Conservation (phyloP, 1,140 invertebrate genomes). For the Procambarus virginalis region DNA sequence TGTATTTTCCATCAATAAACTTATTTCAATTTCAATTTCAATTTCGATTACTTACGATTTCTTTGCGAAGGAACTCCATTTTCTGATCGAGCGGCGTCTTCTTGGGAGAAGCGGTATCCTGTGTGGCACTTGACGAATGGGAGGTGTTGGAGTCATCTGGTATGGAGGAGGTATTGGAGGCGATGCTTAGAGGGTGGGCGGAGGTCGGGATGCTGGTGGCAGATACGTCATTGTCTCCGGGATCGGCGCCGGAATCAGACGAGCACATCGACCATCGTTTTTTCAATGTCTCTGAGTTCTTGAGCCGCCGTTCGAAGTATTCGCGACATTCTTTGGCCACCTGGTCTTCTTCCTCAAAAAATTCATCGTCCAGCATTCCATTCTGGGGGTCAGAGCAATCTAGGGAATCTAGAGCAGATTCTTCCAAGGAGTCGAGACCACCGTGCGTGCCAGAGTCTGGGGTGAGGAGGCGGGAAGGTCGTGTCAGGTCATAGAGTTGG, state of each 20-base stretch:
- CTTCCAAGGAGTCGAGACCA: conserved; percentile 33
- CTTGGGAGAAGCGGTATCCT: neutral
- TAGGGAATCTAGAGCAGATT: conserved; percentile 31
- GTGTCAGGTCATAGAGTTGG: conserved; percentile 17
- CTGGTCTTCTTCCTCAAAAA: conserved; percentile 27
- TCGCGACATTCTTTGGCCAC: conserved; percentile 49
- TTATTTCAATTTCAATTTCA: neutral
- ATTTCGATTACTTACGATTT: conserved; percentile 48
- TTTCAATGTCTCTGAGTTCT: conserved; percentile 52
- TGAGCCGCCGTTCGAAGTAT: conserved; percentile 52
- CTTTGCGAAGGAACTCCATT: conserved; percentile 62
- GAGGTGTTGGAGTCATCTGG: neutral
- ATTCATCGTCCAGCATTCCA: neutral
- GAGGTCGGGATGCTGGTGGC: neutral
- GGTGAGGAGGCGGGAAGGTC: conserved; percentile 22
- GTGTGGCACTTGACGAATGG: neutral
- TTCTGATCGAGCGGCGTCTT: conserved; percentile 55
- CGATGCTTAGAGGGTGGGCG: neutral
- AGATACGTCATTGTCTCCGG: conserved; percentile 41
- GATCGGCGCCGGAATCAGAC: conserved; percentile 49
- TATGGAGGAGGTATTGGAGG: neutral
- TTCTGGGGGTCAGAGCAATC: conserved; percentile 12
- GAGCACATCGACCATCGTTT: conserved; percentile 62
- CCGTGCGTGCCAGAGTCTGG: conserved; percentile 51
- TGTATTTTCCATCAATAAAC: too few relatives aligned